phyloP scores from a whole-genome alignment of 2,113 vertebrate species.

The Tiliqua scincoides region DNA sequence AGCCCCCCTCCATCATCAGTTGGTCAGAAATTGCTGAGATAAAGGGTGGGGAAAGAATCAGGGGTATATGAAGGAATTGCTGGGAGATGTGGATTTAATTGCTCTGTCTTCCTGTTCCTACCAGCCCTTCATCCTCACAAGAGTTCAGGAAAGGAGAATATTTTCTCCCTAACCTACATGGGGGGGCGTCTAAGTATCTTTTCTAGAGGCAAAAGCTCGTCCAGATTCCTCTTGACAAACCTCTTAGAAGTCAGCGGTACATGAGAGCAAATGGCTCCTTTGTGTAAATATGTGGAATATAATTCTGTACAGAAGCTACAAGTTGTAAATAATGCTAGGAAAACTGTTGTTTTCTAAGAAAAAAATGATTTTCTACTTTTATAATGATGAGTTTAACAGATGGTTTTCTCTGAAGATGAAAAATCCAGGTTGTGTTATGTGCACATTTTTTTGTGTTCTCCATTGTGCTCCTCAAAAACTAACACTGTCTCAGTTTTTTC shows the following conservation, averaged over 20 bases:
- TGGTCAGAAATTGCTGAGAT: slow-evolving; percentile 27
- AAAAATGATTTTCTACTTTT: slow-evolving; percentile 72
- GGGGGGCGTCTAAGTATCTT: neutral
- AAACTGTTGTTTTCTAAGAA: slow-evolving; percentile 62
- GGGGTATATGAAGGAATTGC: neutral
- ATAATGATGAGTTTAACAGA: slow-evolving; percentile 41
- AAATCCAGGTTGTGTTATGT: slow-evolving; percentile 11
- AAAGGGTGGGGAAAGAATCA: slow-evolving; percentile 6
- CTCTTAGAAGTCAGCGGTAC: neutral
- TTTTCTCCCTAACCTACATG: neutral
- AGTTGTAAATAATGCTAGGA: slow-evolving; percentile 37
- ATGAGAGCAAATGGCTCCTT: neutral
- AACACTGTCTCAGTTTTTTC: slow-evolving; percentile 78
- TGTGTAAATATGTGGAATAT: slow-evolving; percentile 57
- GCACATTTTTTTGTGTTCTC: neutral
- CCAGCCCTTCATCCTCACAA: neutral
- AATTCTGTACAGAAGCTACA: slow-evolving; percentile 30
- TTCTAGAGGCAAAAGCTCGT: neutral
- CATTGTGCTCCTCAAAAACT: slow-evolving; percentile 55
- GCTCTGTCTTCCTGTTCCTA: neutral
- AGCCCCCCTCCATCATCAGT: neutral
- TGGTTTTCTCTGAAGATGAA: slow-evolving; percentile 30
- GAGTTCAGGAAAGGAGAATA: slow-evolving; percentile 17
- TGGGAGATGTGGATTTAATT: slow-evolving; percentile 5
- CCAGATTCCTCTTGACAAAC: slow-evolving; percentile 1